phyloP scores from a whole-genome alignment of 2,888 invertebrate species.

The Penaeus monodon region DNA sequence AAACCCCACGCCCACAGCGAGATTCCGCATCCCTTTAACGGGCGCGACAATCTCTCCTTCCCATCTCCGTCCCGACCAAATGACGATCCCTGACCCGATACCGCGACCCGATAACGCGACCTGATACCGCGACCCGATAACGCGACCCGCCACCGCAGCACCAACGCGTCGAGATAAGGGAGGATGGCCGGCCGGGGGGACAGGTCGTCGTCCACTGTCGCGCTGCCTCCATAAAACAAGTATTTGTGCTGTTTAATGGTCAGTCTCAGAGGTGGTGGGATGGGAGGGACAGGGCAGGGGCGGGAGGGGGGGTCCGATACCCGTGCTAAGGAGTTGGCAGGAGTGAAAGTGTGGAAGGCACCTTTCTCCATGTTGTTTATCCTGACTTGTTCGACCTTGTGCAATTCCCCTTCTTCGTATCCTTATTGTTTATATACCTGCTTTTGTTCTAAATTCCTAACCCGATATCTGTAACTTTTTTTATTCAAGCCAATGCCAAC shows the following conservation, averaged over 20 bases:
- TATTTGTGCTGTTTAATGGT: background rate
- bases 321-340: background rate
- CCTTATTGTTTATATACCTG: no score
- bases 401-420: no score
- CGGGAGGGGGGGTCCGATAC: background rate
- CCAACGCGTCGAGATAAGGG: background rate
- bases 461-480: no score
- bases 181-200: background rate
- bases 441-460: no score
- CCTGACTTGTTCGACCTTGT: no score
- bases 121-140: constrained; percentile 15
- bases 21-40: constrained; percentile 3
- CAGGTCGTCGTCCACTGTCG: background rate
- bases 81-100: constrained; percentile 19
- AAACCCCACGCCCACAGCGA: background rate
- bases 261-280: background rate
- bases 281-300: background rate
- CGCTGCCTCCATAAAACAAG: no score
- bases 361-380: no score
- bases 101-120: constrained; percentile 4
- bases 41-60: constrained; percentile 13
- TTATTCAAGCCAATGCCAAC: no score
- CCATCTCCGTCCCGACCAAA: constrained; percentile 1
- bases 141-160: constrained; percentile 6
- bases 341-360: no score